Base-by-base conservation (phyloP, 2,113 vertebrate species). In the Salvelinus sp. region DNA sequence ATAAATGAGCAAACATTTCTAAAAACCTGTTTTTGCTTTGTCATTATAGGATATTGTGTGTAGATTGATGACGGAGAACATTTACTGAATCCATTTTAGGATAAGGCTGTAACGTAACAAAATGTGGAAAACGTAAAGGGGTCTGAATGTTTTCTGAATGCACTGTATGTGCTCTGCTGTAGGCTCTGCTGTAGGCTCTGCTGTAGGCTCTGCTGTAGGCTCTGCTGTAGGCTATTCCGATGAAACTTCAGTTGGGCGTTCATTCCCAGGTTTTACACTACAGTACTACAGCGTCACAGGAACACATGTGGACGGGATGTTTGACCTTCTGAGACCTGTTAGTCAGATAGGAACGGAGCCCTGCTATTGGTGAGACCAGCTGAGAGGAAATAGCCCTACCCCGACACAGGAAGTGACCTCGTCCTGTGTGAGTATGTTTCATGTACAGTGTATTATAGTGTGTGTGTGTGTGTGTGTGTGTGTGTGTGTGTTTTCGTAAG, bases 331-430 rank as follows among this genome's bases (percentile, higher is more conserved):
- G 30, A 57, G 57, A 68, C 18, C 66, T 60, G 28, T 47, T 16
- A 63, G 30, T 76, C 74, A 23, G 16, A 69, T 47, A 30, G 25
- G 10, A 78, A 63, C 44, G 47, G 30, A 66, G 44, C 22, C 22
- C 69, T 67, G 48, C 28, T 33, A 79, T 72, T 83, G 77, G 74
- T 44, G 22, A 58, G 1, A 50, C 57, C 28, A 25, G 33, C 33
- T 62, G 48, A 69, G 50, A 76, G 75, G 80, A 80, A 78, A 69
- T 23, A 23, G 10, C n/a, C 62, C 16, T 27, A 6, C 22, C 22
- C 48, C 28, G 54, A 76, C 23, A 18, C 14, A 75, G 74, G 76
- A 82, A 85, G 74, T 64, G 4, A 73, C 44, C 63, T 23, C 50
- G 70, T 69, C 69, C 76, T 54, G 67, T 66, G n/a, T 60, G 28